Evolutionary conservation across 30 jellyfish, hydroid and myxozoan genomes (phyloP).

Genomic region (Cassiopea andromeda): DNA sequence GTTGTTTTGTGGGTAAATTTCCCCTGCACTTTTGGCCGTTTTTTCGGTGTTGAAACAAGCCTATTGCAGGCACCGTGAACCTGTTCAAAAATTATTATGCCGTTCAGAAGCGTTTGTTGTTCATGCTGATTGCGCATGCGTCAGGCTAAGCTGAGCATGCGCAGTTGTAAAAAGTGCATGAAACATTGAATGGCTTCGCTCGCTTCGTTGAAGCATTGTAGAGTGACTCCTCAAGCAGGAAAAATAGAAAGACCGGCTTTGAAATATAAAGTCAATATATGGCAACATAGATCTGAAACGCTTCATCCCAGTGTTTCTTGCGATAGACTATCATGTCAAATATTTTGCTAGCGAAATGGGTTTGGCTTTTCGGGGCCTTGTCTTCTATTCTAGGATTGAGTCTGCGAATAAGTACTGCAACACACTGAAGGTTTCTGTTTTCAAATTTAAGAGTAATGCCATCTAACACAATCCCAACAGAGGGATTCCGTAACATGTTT

Average conservation of each 20-base stretch:
- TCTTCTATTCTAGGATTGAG: not conserved
- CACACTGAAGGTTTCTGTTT: no score
- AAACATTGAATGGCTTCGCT: not conserved
- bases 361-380: not conserved
- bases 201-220: not conserved
- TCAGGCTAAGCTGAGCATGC: constrained; percentile 78
- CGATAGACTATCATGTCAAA: not conserved
- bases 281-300: not conserved
- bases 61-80: constrained; percentile 59
- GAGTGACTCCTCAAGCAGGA: not conserved
- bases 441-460: no score
- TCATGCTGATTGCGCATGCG: constrained; percentile 85
- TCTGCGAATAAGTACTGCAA: no score
- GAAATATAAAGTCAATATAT: not conserved
- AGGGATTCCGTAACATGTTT: no score
- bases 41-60: constrained; percentile 58
- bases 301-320: not conserved
- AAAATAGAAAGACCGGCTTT: not conserved
- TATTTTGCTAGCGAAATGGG: not conserved
- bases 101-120: constrained; percentile 66
- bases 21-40: constrained; percentile 13
- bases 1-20: constrained; percentile 32
- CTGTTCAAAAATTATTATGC: constrained; percentile 53
- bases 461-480: no score
- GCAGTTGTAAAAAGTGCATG: constrained; percentile 78